These are phyloP conservation scores for Buathra laborator DNA, from an alignment of 2,888 invertebrate species.

Conservation along the genomic window DNA sequence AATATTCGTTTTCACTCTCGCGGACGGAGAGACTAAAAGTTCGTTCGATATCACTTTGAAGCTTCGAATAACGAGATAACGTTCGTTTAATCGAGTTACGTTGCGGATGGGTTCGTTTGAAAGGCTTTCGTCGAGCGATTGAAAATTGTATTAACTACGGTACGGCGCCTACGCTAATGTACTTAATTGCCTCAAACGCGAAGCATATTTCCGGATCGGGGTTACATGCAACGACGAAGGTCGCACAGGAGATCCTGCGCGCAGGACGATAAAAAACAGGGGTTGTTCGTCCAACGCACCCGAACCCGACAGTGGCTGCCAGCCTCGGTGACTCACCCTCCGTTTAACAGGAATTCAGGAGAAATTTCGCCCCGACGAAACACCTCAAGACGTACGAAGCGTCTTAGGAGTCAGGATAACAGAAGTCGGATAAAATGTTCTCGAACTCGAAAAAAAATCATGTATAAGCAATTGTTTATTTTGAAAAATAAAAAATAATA, in stretches of 20 bases:
- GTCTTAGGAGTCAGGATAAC: conserved; percentile 68
- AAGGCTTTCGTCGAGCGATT: background rate
- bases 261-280: conserved; percentile 52
- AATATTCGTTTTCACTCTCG: background rate
- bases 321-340: conserved; percentile 75
- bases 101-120: background rate
- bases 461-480: background rate
- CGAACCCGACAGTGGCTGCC: conserved; percentile 17
- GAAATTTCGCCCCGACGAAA: conserved; percentile 38
- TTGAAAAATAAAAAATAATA: background rate
- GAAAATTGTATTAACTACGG: conserved; percentile 67
- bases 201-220: conserved; percentile 84
- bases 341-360: conserved; percentile 72
- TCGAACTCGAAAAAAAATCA: background rate
- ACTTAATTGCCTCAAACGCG: conserved; percentile 84
- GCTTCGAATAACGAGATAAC: conserved; percentile 10
- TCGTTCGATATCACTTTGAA: too few relatives aligned
- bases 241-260: conserved; percentile 56
- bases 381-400: conserved; percentile 56
- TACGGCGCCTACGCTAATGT: conserved; percentile 75
- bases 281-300: conserved; percentile 65
- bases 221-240: conserved; percentile 74
- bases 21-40: background rate
- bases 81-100: conserved; percentile 36
- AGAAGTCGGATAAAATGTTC: conserved; percentile 43